Evolutionary conservation across 2,888 invertebrate species (phyloP).

Genomic region (Oscheius sp.): DNA sequence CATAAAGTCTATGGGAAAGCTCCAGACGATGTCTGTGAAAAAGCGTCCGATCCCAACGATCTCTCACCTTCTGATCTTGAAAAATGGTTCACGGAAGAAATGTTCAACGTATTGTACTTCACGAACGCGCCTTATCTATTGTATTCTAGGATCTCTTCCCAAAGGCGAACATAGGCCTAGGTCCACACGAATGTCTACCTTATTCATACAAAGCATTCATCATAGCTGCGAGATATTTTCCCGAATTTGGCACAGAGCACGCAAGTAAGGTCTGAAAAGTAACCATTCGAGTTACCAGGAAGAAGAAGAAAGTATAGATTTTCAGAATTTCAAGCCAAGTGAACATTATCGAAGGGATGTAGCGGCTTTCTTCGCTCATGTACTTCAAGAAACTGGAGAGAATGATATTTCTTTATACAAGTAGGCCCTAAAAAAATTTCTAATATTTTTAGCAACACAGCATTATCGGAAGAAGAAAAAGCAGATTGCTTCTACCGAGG

Average conservation of each 20-base stretch:
- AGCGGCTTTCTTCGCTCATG: constrained; percentile 69
- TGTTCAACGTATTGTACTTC: constrained; percentile 50
- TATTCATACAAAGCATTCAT: constrained; percentile 68
- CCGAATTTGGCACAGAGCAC: constrained; percentile 61
- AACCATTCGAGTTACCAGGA: not conserved
- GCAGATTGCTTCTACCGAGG: constrained; percentile 69
- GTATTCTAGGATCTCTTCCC: constrained; percentile 65
- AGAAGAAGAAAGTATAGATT: constrained; percentile 2
- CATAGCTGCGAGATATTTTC: constrained; percentile 69
- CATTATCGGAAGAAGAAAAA: constrained; percentile 54
- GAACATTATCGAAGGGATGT: constrained; percentile 61
- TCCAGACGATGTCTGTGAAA: constrained; percentile 40
- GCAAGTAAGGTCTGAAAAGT: constrained; percentile 45
- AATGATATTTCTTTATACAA: constrained; percentile 63
- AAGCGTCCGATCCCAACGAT: constrained; percentile 58
- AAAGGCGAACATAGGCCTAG: constrained; percentile 66
- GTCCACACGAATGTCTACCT: constrained; percentile 63
- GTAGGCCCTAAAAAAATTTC: not conserved
- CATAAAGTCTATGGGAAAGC: constrained; percentile 27
- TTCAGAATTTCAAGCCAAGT: constrained; percentile 43
- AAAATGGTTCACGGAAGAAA: constrained; percentile 63
- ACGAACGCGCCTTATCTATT: not conserved
- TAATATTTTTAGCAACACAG: constrained; percentile 36
- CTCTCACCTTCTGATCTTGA: constrained; percentile 53
- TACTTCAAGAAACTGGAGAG: constrained; percentile 69